Evolutionary conservation across 2,888 invertebrate species (phyloP).

Genomic region (Ectobius pallidus): DNA sequence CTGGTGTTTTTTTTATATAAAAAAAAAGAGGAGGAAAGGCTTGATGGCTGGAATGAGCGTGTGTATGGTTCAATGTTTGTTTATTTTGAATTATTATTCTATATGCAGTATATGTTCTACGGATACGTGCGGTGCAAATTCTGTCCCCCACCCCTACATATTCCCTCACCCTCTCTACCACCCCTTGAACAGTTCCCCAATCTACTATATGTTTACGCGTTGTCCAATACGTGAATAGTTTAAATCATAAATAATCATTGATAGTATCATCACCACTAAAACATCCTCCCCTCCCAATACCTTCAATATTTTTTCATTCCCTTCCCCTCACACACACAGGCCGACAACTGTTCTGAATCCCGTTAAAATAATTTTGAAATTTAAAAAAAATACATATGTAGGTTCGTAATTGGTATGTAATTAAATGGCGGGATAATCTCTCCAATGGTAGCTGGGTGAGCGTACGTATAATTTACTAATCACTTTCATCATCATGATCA

Average conservation of each 20-base stretch:
- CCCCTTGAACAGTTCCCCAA: slow-evolving; percentile 20
- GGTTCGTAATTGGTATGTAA: slow-evolving; percentile 27
- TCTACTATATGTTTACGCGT: slow-evolving; percentile 15
- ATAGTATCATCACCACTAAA: slow-evolving; percentile 31
- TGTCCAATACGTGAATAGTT: slow-evolving; percentile 29
- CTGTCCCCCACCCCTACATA: not conserved
- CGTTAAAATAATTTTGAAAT: slow-evolving; percentile 27
- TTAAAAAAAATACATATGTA: slow-evolving; percentile 25
- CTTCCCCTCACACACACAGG: not conserved
- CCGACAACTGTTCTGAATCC: slow-evolving; percentile 8
- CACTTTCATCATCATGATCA: slow-evolving; percentile 29
- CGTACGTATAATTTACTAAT: slow-evolving; percentile 24
- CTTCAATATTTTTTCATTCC: not conserved
- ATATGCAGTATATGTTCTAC: slow-evolving; percentile 14
- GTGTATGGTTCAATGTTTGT: slow-evolving; percentile 20
- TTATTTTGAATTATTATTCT: slow-evolving; percentile 32
- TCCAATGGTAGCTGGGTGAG: slow-evolving; percentile 17
- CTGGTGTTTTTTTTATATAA: slow-evolving; percentile 26
- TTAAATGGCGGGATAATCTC: slow-evolving; percentile 29
- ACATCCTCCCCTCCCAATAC: not conserved
- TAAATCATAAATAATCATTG: slow-evolving; percentile 33
- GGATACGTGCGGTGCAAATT: slow-evolving; percentile 17
- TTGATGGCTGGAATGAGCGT: not conserved
- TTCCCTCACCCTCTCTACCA: not conserved
- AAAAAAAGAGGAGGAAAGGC: too few species aligned